phyloP scores from a whole-genome alignment of 1,140 invertebrate genomes.

The Xylocopa sonorina region DNA sequence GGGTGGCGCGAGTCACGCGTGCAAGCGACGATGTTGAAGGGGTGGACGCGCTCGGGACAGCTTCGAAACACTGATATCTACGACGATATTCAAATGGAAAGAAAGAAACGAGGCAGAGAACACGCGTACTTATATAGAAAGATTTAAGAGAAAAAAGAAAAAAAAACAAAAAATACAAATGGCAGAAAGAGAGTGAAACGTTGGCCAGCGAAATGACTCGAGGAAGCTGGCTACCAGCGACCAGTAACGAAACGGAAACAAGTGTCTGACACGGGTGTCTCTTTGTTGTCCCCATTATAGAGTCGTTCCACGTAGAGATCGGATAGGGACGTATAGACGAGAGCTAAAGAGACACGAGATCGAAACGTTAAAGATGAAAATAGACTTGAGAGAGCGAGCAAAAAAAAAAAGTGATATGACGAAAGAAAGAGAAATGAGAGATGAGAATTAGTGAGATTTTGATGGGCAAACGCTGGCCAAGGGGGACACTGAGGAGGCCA shows the following conservation, averaged over 20 bases:
- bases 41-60: conserved; percentile 61
- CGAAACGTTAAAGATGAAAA: conserved; percentile 50
- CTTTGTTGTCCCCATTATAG: conserved; percentile 65
- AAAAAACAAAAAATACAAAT: conserved; percentile 41
- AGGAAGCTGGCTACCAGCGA: not conserved
- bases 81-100: not conserved
- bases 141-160: conserved; percentile 28
- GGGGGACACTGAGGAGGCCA: conserved; percentile 73
- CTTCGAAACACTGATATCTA: not conserved
- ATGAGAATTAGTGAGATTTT: conserved; percentile 54
- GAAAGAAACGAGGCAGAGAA: conserved; percentile 13
- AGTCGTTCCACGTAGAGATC: conserved; percentile 55
- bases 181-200: conserved; percentile 41
- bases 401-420: conserved; percentile 45
- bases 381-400: conserved; percentile 59
- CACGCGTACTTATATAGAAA: too few relatives aligned
- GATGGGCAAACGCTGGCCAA: conserved; percentile 53
- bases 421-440: conserved; percentile 51
- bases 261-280: conserved; percentile 63
- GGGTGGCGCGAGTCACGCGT: conserved; percentile 5
- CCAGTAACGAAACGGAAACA: conserved; percentile 4
- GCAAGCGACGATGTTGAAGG: conserved; percentile 60
- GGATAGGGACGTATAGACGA: conserved; percentile 48
- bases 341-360: conserved; percentile 55
- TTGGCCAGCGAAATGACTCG: not conserved